Base-by-base conservation (phyloP, 2,888 invertebrate genomes). In the Graphium colonna region DNA sequence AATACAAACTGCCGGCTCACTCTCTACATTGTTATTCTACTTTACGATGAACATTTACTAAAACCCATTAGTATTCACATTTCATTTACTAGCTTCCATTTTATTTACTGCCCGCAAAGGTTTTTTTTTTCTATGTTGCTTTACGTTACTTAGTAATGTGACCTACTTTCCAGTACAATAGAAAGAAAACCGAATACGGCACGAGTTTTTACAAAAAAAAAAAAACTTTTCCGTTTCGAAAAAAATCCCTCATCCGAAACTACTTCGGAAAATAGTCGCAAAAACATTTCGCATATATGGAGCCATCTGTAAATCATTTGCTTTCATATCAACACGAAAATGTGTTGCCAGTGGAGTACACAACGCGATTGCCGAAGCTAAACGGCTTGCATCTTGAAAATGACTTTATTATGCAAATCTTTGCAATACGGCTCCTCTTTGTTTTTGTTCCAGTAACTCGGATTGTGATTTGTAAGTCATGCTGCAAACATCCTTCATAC, bases 101-200 rank as follows among this genome's bases (percentile, higher is more conserved):
- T 44, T 28, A 28, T 28, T 28, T 28, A 7, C 8, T 28, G 28
- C 8, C 28, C 28, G 28, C 8, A 28, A 4, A 28, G n/a, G n/a
- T n/a, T n/a, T n/a, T n/a, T n/a, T n/a, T 28, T 28, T 28, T 33
- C 33, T 33, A 33, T 33, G 3, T n/a, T 33, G 33, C 28, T 7
- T 33, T 33, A 33, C 33, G 5, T 28, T 4, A 4, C 28, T 33
- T 33, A 33, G 17, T 44, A 44, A 12, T 31, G 17, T 16, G 50
- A 51, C 50, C 50, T 51, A 51, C 3, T 51, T 15, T 26, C 13
- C n/a, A 10, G 21, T 31, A 51, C 50, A 51, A 43, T 43, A 51
- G 43, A 9, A n/a, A 51, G 21, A 41, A 33, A 18, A 16, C 13
- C 26, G 43, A 26, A 38, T 43, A 38, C 38, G 43, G 12, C 43